phyloP scores from a whole-genome alignment of 2,888 invertebrate species.

The Noctuana brunneofusca region DNA sequence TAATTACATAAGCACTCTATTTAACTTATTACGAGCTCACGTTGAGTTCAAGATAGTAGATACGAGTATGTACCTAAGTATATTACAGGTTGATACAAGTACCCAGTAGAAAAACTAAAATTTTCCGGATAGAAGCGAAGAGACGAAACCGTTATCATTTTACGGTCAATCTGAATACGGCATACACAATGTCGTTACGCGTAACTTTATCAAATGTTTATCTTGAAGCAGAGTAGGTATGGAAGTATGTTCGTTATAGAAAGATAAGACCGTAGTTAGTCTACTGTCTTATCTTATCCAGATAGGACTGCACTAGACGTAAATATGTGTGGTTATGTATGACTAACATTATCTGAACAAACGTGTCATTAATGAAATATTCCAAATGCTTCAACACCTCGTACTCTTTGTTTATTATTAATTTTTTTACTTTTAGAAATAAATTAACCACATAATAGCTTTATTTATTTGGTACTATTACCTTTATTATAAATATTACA shows the following conservation, averaged over 20 bases:
- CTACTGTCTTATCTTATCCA: constrained; percentile 32
- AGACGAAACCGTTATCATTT: background rate
- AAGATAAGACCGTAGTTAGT: constrained; percentile 18
- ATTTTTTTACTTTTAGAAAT: background rate
- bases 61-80: background rate
- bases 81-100: background rate
- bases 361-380: constrained; percentile 30
- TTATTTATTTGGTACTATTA: too few relatives aligned
- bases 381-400: background rate
- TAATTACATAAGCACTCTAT: too few relatives aligned
- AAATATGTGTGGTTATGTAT: constrained; percentile 3
- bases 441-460: background rate
- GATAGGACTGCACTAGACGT: constrained; percentile 29
- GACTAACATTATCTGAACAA: constrained; percentile 24
- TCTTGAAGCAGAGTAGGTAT: background rate
- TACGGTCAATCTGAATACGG: background rate
- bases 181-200: background rate
- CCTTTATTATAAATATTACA: too few relatives aligned
- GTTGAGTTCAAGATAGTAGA: too few relatives aligned
- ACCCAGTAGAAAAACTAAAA: background rate
- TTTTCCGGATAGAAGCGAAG: background rate
- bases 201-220: background rate
- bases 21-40: too few relatives aligned
- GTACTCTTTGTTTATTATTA: background rate
- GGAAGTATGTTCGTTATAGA: background rate